Conservation (phyloP, 2,888 invertebrate species). For the Pogonocherus hispidulus region DNA sequence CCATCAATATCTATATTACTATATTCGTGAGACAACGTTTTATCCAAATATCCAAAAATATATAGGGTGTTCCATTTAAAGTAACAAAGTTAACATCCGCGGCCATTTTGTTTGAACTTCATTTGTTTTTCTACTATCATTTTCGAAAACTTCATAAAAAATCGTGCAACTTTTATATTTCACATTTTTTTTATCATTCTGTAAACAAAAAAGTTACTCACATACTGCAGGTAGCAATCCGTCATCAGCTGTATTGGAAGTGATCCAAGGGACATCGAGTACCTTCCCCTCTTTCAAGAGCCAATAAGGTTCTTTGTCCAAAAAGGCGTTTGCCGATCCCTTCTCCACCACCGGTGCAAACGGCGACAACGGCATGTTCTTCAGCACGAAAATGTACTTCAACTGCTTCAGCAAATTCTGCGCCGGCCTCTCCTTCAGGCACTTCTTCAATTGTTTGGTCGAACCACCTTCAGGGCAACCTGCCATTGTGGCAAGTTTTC, state of each 20-base stretch:
- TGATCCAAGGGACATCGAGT: slow-evolving; percentile 78
- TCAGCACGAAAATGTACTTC: slow-evolving; percentile 63
- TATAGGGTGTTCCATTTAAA: too few relatives aligned
- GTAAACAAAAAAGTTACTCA: too few relatives aligned
- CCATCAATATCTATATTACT: too few relatives aligned
- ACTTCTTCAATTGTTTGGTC: slow-evolving; percentile 74
- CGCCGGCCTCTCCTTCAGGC: slow-evolving; percentile 67
- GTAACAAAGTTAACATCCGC: too few relatives aligned
- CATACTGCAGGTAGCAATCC: slow-evolving; percentile 80
- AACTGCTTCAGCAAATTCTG: not conserved
- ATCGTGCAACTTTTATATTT: too few relatives aligned
- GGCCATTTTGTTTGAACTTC: too few relatives aligned
- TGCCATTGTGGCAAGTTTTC: slow-evolving; percentile 72
- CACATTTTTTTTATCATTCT: too few relatives aligned
- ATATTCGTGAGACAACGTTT: too few relatives aligned
- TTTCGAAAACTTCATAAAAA: too few relatives aligned
- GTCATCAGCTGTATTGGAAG: slow-evolving; percentile 77
- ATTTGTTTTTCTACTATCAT: too few relatives aligned
- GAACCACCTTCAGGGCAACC: slow-evolving; percentile 74
- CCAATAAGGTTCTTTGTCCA: slow-evolving; percentile 75
- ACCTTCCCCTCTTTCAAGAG: slow-evolving; percentile 74
- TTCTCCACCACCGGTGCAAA: slow-evolving; percentile 62
- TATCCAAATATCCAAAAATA: too few relatives aligned
- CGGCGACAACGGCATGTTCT: slow-evolving; percentile 51
- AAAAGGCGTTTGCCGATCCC: slow-evolving; percentile 72